Evolutionary conservation across 2,888 invertebrate genomes (phyloP).

Genomic region (Stenodera caucasica): DNA sequence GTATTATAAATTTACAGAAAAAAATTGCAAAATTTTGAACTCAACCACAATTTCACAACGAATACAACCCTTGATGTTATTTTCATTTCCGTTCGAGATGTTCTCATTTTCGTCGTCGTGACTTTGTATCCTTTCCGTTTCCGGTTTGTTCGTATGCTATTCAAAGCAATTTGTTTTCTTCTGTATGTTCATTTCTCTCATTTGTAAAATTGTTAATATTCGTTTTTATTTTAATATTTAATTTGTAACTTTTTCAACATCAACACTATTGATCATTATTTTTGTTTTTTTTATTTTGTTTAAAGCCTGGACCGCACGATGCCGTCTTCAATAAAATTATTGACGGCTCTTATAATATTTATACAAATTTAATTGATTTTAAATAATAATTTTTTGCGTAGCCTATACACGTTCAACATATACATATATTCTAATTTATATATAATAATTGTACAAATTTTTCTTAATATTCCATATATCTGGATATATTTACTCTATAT

Average conservation of each 20-base stretch:
- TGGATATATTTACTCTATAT: too few species aligned
- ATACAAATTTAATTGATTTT: slow-evolving; percentile 13
- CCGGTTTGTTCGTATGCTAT: too few species aligned
- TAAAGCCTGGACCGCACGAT: slow-evolving; percentile 40
- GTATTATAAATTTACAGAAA: background rate
- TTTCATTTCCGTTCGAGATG: background rate
- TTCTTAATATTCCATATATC: background rate
- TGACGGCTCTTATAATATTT: slow-evolving; percentile 32
- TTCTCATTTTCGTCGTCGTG: too few species aligned
- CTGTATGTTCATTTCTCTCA: background rate
- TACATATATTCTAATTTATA: slow-evolving; percentile 5
- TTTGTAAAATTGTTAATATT: background rate
- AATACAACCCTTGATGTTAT: background rate
- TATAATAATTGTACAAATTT: slow-evolving; percentile 1
- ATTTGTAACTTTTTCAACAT: background rate
- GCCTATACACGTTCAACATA: slow-evolving; percentile 22
- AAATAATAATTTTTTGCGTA: slow-evolving; percentile 15
- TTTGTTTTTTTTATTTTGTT: slow-evolving; percentile 8
- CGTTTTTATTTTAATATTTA: background rate
- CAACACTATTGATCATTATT: background rate
- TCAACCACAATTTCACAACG: background rate
- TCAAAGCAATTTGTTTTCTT: too few species aligned
- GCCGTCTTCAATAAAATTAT: slow-evolving; percentile 26
- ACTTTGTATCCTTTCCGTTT: background rate
- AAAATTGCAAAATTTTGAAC: too few species aligned